phyloP scores from a whole-genome alignment of 2,888 invertebrate species.

The Galeopsomyia nigrocyanea region DNA sequence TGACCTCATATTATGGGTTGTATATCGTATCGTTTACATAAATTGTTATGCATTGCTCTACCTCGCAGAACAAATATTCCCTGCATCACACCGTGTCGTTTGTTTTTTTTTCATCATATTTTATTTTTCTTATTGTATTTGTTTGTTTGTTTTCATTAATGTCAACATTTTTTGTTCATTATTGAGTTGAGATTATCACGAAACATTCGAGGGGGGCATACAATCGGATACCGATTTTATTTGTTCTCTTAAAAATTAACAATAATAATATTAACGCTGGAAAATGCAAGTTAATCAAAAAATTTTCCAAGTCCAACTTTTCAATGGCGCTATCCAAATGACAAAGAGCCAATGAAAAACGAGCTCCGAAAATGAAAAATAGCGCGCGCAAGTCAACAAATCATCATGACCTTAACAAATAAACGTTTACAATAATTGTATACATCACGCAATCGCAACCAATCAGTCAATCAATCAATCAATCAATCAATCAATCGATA shows the following conservation, averaged over 20 bases:
- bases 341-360: conserved; percentile 17
- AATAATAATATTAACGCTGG: conserved; percentile 39
- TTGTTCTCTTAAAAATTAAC: conserved; percentile 40
- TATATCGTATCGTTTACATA: conserved; percentile 65
- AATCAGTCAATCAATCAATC: conserved; percentile 41
- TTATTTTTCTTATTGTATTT: conserved; percentile 21
- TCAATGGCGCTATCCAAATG: conserved; percentile 13
- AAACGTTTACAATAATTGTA: conserved; percentile 14
- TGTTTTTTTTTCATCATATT: conserved; percentile 20
- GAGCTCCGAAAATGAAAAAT: conserved; percentile 15
- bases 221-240: conserved; percentile 36
- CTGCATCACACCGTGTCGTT: conserved; percentile 61
- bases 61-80: conserved; percentile 62
- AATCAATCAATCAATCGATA: conserved; percentile 42
- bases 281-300: conserved; percentile 24
- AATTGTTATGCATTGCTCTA: conserved; percentile 64
- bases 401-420: conserved; percentile 5
- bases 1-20: conserved; percentile 68
- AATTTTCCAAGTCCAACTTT: conserved; percentile 12
- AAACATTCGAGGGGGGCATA: conserved; percentile 51
- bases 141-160: conserved; percentile 34
- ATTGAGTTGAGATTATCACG: conserved; percentile 51
- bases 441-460: conserved; percentile 43
- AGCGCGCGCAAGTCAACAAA: conserved; percentile 34
- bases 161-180: conserved; percentile 38